Base-by-base conservation (phyloP, 2,113 vertebrate genomes). In the Smithornis capensis region DNA sequence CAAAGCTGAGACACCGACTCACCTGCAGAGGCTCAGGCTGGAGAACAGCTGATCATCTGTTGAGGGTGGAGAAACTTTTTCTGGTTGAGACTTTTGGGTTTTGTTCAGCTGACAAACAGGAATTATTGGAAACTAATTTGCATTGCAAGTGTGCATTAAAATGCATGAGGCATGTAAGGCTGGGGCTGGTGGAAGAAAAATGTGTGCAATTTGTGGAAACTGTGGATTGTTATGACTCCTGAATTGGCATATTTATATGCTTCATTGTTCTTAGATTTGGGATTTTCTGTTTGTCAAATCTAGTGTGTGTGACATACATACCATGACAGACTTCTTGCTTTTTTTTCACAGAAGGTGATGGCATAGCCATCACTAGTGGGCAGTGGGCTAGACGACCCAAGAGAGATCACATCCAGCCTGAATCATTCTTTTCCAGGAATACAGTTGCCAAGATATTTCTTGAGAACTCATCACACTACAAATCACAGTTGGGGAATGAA, bases 141-240 rank as follows among this genome's bases (percentile, higher is more conserved):
- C 94, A 95, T 92, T 80, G 93, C 95, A 96, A 95, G 78, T 70
- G 81, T 94, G 78, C 71, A 95, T 97, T 96, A 89, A 97, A 96
- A 96, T 95, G 89, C 93, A 90, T 80, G 87, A 92, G 70, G 87
- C 55, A 1, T 89, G 84, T 82, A 92, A 84, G 67, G 50, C 81
- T 95, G 91, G 53, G 75, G 70, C 89, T 95, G 78, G 91, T 50
- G 60, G 89, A 94, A 92, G 95, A 94, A 91, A 96, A 94, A 95
- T 82, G 75, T 4, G 5, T 92, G 79, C 91, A 88, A 92, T 95
- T 95, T 95, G 84, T 91, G 93, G 84, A 92, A 91, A 92, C 44
- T 69, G 74, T 91, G 91, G 91, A 87, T 93, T 97, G 91, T 97
- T 97, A 88, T 95, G 94, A 95, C 93, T 95, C 79, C 75, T 80